Evolutionary conservation across 1,140 invertebrate genomes (phyloP), one percentile per base, ranked within the genome.

Genomic region (Globodera ellingtonae): DNA sequence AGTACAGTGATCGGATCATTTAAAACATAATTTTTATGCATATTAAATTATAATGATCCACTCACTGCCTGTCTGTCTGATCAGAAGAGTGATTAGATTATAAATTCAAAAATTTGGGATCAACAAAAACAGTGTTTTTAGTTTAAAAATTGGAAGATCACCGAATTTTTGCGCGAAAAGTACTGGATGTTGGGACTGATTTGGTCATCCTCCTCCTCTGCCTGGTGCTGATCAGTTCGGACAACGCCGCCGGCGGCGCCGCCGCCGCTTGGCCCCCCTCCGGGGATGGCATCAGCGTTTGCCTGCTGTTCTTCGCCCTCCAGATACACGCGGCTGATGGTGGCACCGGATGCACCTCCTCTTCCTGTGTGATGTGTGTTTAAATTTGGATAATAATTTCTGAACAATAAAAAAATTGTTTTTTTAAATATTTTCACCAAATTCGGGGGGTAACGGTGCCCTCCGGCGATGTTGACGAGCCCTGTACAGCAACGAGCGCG

Each of bases 101-200:
- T 35, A 24, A 24, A 24, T 24, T 24, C 35, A 1, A 35, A 35
- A 35, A 35, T 35, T 35, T 35, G 35, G 35, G 35, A 35, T 35
- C 35, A 35, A 35, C 35, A 35, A 35, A 35, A 35, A 35, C 35
- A 3, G 35, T 35, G n/a, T n/a, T n/a, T n/a, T n/a, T n/a, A n/a
- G 35, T 35, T 35, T 35, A 35, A 3, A 35, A 35, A 35, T 35
- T 35, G 35, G 35, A 35, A 15, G 35, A 9, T 70, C 35, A 77
- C 85, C 44, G 84, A 85, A 75, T 85, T 85, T 73, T 85, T 85
- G 9, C 84, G 65, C 21, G 84, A 85, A 80, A 85, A 85, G 65
- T 86, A 85, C 56, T 85, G 84, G n/a, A 84, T 48, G 74, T 84
- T 84, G 46, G 82, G 82, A 35, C 59, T 66, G 18, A 88, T 62